Evolutionary conservation across 2,113 vertebrate species (phyloP), one percentile per base, ranked within the genome.

Genomic region (Sakesphorus luctuosus): DNA sequence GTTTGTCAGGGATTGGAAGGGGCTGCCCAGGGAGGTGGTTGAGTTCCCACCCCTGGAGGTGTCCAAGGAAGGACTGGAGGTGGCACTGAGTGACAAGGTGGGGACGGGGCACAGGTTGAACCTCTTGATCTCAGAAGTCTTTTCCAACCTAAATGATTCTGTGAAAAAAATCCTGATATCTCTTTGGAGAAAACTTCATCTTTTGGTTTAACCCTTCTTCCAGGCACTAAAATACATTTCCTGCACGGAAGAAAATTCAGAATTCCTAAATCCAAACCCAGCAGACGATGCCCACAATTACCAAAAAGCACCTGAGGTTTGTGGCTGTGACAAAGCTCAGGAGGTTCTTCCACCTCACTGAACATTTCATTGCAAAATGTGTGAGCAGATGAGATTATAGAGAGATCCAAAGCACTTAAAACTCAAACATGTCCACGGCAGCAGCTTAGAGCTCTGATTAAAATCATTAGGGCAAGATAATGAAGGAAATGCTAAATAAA

Each of bases 401-500:
- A 20, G 2, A 15, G 36, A 68, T 36, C 28, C 10, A 4, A 33
- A 67, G 28, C 66, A 21, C 58, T 74, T 5, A 20, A 69, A 69
- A 52, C 11, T 5, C 79, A 65, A 90, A 83, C 40, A 31, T 71
- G 84, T 52, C 3, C 29, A 36, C 1, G 58, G 65, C 95, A 96
- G 84, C 81, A 87, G 49, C 25, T 81, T 91, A 18, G 5, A 36
- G 5, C 65, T 38, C 36, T 17, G 44, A 97, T 94, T 87, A 94
- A 91, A 96, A 71, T 78, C 93, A 47, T 91, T 75, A 72, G 0
- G 18, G 43, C 50, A 35, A 35, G 69, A 10, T 91, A 75, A 96
- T 78, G 84, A 91, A 63, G 91, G 93, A 93, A 95, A 35, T 9
- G 61, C 26, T 55, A 65, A 44, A 56, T 66, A 81, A 52, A 84